phyloP scores from a whole-genome alignment of 2,888 invertebrate species.

The Mythimna vitellina region DNA sequence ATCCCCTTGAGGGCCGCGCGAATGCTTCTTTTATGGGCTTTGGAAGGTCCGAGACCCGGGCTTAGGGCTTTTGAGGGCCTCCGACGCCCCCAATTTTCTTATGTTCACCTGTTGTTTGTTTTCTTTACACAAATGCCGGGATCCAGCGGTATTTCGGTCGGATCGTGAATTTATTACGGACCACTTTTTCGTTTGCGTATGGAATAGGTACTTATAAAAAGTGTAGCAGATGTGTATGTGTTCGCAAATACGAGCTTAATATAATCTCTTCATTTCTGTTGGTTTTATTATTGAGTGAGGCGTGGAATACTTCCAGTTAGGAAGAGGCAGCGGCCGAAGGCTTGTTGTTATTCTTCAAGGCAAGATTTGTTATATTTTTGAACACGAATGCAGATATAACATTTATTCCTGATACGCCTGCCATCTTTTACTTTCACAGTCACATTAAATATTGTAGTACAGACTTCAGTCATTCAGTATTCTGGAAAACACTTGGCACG shows the following conservation, averaged over 20 bases:
- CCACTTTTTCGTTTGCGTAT: conserved; percentile 6
- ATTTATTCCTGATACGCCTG: background rate
- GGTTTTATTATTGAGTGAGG: background rate
- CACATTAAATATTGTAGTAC: background rate
- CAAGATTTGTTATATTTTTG: background rate
- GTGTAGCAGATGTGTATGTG: background rate
- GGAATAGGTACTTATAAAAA: background rate
- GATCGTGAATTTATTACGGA: conserved; percentile 27
- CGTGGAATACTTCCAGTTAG: background rate
- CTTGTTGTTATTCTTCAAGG: too few species aligned
- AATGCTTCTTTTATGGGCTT: conserved; percentile 54
- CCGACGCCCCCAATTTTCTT: conserved; percentile 32
- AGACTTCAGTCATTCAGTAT: too few species aligned
- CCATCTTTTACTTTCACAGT: background rate
- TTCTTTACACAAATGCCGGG: conserved; percentile 43
- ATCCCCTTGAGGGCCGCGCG: conserved; percentile 33
- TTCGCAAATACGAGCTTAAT: background rate
- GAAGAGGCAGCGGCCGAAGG: background rate
- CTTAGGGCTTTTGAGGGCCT: conserved; percentile 30
- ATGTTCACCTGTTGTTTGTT: conserved; percentile 53
- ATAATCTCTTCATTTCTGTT: background rate
- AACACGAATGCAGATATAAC: background rate
- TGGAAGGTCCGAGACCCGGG: conserved; percentile 40
- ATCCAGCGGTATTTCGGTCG: conserved; percentile 17
- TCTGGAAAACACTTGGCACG: conserved; percentile 8